phyloP scores from a whole-genome alignment of 30 jellyfish, hydroid and myxozoan species.

The Pseudorhiza aurosa region DNA sequence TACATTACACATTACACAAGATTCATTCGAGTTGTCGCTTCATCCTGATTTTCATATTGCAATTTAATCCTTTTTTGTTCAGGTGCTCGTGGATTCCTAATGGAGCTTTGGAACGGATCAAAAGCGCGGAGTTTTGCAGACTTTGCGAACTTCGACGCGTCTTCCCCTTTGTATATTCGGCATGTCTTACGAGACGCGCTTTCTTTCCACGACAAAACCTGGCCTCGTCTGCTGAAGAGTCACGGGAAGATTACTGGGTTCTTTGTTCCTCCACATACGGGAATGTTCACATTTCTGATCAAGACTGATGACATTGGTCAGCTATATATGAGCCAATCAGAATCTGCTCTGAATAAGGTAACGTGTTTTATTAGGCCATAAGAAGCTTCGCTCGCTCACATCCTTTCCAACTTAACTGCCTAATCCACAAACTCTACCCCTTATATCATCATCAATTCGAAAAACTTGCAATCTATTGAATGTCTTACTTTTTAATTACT shows the following conservation, averaged over 20 bases:
- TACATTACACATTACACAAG: background rate
- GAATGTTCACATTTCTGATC: constrained; percentile 53
- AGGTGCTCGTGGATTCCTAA: constrained; percentile 89
- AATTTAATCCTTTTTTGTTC: no score
- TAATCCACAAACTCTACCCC: no score
- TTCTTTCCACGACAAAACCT: background rate
- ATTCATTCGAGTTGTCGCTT: background rate
- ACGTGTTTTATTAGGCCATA: no score
- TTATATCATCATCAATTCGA: no score
- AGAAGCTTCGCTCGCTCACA: no score
- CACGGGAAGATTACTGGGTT: constrained; percentile 70
- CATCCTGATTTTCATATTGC: no score
- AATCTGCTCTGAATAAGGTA: constrained; percentile 53
- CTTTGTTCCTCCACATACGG: constrained; percentile 90
- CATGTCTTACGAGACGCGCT: constrained; percentile 54
- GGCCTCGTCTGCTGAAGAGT: constrained; percentile 13
- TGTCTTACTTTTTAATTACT: no score
- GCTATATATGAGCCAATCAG: constrained; percentile 44
- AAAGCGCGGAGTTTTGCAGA: constrained; percentile 31
- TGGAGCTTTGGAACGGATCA: constrained; percentile 77
- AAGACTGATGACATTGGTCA: constrained; percentile 81
- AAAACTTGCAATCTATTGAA: no score
- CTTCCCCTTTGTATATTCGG: constrained; percentile 33
- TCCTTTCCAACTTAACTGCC: no score
- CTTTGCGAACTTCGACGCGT: constrained; percentile 17